These are phyloP conservation scores for Arion vulgaris DNA, from an alignment of 1,140 invertebrate genomes.

Conservation along the genomic window DNA sequence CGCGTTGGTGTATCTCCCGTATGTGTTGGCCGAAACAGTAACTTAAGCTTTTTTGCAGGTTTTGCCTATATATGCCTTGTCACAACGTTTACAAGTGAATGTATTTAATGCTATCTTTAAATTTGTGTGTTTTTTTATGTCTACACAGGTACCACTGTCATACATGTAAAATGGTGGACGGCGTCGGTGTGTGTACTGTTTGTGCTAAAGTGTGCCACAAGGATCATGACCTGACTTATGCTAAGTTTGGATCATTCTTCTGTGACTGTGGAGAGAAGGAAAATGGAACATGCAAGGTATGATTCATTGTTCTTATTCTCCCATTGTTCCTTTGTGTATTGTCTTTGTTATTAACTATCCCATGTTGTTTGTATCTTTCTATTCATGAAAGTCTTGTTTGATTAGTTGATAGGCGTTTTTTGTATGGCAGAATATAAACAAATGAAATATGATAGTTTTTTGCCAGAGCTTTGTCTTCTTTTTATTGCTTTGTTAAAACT, in stretches of 20 bases:
- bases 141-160: conserved; percentile 93
- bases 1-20: too few relatives aligned
- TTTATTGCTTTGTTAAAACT: too few relatives aligned
- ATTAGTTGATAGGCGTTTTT: too few relatives aligned
- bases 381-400: too few relatives aligned
- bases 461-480: too few relatives aligned
- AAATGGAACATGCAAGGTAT: conserved; percentile 83
- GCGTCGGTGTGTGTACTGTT: conserved; percentile 96
- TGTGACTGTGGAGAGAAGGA: conserved; percentile 98
- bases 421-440: too few relatives aligned
- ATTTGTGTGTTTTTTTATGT: conserved; percentile 19
- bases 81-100: too few relatives aligned
- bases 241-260: conserved; percentile 98
- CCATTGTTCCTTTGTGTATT: neutral
- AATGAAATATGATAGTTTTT: too few relatives aligned
- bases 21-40: too few relatives aligned
- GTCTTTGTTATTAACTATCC: neutral
- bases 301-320: neutral
- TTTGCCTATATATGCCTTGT: too few relatives aligned
- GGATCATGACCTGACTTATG: conserved; percentile 96
- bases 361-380: too few relatives aligned
- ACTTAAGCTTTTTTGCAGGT: too few relatives aligned
- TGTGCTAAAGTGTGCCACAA: conserved; percentile 97
- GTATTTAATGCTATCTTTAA: neutral
- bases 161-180: conserved; percentile 97